These are phyloP conservation scores for Oreochromis aureus DNA, from an alignment of 2,113 vertebrate species.

Conservation along the genomic window DNA sequence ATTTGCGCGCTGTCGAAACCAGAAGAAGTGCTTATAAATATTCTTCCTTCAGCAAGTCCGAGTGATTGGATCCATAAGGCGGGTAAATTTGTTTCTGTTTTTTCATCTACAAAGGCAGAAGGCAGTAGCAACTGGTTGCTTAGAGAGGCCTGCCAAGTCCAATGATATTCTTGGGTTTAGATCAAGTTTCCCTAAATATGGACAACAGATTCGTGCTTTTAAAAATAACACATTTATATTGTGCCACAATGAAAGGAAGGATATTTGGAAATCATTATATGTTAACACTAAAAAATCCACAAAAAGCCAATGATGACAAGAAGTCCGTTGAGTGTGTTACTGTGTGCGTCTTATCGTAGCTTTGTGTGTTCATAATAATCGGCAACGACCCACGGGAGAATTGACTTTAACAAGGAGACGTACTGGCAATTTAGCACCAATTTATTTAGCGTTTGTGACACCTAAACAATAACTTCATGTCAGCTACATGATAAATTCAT, in stretches of 20 bases:
- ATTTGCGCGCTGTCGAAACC: constrained; percentile 1
- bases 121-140: constrained; percentile 74
- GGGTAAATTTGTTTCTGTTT: constrained; percentile 79
- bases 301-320: neutral
- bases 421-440: neutral
- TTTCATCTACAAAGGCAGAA: constrained; percentile 74
- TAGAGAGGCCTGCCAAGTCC: constrained; percentile 72
- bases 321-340: neutral
- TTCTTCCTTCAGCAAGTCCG: constrained; percentile 37
- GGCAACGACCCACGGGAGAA: neutral
- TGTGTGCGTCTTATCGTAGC: neutral
- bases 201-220: constrained; percentile 70
- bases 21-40: constrained; percentile 45
- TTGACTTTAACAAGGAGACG: neutral
- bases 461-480: constrained; percentile 13
- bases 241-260: constrained; percentile 35
- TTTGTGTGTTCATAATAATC: neutral
- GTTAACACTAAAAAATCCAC: constrained; percentile 40
- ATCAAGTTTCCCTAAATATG: constrained; percentile 72
- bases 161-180: constrained; percentile 73
- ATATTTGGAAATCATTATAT: constrained; percentile 1
- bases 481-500: constrained; percentile 25
- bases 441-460: neutral
- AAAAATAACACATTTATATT: constrained; percentile 55
- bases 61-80: constrained; percentile 61